These are phyloP conservation scores for Nansenia antarctica DNA, from an alignment of 2,113 vertebrate species.

Conservation along the genomic window DNA sequence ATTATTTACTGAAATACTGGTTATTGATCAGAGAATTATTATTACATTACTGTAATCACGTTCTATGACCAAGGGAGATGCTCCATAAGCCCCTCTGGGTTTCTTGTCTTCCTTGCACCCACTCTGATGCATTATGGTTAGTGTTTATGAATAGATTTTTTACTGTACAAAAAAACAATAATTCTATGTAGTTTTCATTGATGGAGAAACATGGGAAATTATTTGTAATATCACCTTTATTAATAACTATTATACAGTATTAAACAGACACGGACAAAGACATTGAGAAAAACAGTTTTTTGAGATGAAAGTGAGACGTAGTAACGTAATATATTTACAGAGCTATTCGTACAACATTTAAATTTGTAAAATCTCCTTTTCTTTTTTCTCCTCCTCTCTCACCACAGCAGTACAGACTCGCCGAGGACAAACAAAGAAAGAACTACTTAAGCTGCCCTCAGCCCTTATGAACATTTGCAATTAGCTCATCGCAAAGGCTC, in stretches of 20 bases:
- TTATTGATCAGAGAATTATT: too few relatives aligned
- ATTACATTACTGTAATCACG: neutral
- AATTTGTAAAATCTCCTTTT: constrained; percentile 2
- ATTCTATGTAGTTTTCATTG: too few relatives aligned
- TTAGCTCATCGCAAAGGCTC: constrained; percentile 87
- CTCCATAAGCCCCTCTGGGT: too few relatives aligned
- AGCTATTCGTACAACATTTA: neutral
- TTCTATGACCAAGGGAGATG: too few relatives aligned
- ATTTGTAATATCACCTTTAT: too few relatives aligned
- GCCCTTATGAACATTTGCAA: constrained; percentile 71
- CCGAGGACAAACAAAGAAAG: neutral
- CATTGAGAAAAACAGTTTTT: neutral
- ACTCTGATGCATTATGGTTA: too few relatives aligned
- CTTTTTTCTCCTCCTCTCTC: too few relatives aligned
- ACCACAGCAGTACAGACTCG: constrained; percentile 17
- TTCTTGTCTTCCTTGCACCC: too few relatives aligned
- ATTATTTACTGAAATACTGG: too few relatives aligned
- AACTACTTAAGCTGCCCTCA: constrained; percentile 44
- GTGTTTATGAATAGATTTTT: too few relatives aligned
- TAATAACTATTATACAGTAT: neutral
- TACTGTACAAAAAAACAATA: too few relatives aligned
- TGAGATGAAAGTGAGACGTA: neutral
- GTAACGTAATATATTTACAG: neutral
- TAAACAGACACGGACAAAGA: neutral
- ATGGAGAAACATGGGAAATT: too few relatives aligned